Evolutionary conservation across 2,113 vertebrate genomes (phyloP), one percentile per base, ranked within the genome.

Genomic region (Gobio gobio): DNA sequence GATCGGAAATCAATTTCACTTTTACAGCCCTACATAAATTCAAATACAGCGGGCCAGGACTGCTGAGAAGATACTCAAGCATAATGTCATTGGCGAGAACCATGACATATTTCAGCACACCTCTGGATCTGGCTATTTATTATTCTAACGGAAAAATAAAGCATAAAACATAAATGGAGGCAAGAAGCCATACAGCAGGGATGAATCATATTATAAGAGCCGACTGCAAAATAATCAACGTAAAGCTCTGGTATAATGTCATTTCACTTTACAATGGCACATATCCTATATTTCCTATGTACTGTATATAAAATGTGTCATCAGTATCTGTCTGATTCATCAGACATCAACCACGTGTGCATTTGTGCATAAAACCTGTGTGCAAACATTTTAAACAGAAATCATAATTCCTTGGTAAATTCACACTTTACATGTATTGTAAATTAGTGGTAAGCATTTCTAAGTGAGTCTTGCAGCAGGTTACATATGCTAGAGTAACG

Each of bases 1-100:
- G 84, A 88, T 87, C 45, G 82, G 85, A 89, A 90, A 89, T 88
- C 86, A 86, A 88, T 90, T 54, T 82, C 10, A 20, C 87, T 88
- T 87, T 85, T 83, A 83, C 76, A 86, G 43, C 63, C 47, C 78
- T 75, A 74, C 86, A 90, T 90, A 81, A 87, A 89, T 87, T 87
- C 68, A 83, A 88, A 85, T 84, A 58, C 83, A 87, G 82, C 56
- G n/a, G 75, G 66, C 26, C 70, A 16, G 78, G 36, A 59, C 78
- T 77, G 82, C 87, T 78, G 80, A 70, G 77, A 76, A 84, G 85
- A 88, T 88, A 77, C 77, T 81, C 49, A 68, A 72, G 51, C 56
- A 33, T 61, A 10, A 40, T 68, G 73, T 7, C 74, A 59, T 47
- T 58, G 33, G 81, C 6, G 74, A 66, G 63, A 85, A 77, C 20